These are phyloP conservation scores for Microctonus aethiopoides DNA, from an alignment of 2,888 invertebrate genomes.

Conservation along the genomic window DNA sequence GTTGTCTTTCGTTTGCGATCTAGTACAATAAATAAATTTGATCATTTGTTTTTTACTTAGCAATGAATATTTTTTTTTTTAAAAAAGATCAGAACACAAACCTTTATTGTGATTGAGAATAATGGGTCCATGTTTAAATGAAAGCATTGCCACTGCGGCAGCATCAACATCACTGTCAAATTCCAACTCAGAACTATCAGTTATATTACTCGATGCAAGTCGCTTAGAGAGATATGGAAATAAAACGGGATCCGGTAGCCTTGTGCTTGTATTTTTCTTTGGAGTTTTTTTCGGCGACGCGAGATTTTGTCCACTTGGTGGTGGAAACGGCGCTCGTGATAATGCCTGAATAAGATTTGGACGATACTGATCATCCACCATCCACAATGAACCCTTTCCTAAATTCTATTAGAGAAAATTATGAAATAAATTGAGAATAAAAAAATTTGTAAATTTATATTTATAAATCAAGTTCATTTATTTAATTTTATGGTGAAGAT, in stretches of 20 bases:
- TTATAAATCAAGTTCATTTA: slow-evolving; percentile 1
- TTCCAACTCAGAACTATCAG: slow-evolving; percentile 70
- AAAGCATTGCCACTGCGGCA: slow-evolving; percentile 86
- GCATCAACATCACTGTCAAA: slow-evolving; percentile 75
- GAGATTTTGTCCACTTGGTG: slow-evolving; percentile 62
- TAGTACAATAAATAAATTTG: slow-evolving; percentile 29
- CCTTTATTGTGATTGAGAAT: slow-evolving; percentile 69
- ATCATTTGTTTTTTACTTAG: background rate
- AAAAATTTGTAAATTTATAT: slow-evolving; percentile 32
- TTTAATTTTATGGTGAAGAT: background rate
- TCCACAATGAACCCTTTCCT: slow-evolving; percentile 96
- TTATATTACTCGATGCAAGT: slow-evolving; percentile 69
- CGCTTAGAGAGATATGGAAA: slow-evolving; percentile 86
- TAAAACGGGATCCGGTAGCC: slow-evolving; percentile 79
- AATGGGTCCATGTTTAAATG: slow-evolving; percentile 86
- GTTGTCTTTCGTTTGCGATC: slow-evolving; percentile 60
- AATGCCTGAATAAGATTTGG: slow-evolving; percentile 90
- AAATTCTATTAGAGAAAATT: slow-evolving; percentile 74
- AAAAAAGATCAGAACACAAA: slow-evolving; percentile 32
- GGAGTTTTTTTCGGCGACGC: slow-evolving; percentile 60
- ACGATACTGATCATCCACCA: slow-evolving; percentile 92
- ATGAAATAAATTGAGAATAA: slow-evolving; percentile 9
- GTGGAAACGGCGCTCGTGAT: slow-evolving; percentile 87
- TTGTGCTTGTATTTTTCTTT: slow-evolving; percentile 59
- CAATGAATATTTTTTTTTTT: background rate